phyloP scores from a whole-genome alignment of 2,888 invertebrate genomes.

The Cheilosia urbana region DNA sequence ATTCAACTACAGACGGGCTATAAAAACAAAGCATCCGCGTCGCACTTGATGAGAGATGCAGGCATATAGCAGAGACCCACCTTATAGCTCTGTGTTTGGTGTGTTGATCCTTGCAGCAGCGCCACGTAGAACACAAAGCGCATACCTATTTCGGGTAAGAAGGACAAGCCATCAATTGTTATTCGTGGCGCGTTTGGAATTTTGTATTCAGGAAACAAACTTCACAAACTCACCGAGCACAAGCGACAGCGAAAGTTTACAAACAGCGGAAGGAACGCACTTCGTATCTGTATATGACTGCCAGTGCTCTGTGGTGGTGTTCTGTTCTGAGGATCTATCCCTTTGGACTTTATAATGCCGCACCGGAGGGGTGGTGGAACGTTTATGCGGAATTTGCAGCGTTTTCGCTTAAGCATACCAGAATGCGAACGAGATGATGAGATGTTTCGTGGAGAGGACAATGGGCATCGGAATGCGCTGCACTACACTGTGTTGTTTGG shows the following conservation, averaged over 20 bases:
- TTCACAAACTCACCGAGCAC: constrained; percentile 63
- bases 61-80: constrained; percentile 35
- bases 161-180: constrained; percentile 63
- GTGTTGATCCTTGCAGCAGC: constrained; percentile 22
- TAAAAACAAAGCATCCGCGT: constrained; percentile 57
- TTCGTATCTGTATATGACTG: constrained; percentile 31
- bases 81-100: constrained; percentile 25
- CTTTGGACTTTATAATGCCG: constrained; percentile 20
- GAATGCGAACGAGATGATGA: constrained; percentile 62
- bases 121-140: constrained; percentile 63
- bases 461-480: not conserved
- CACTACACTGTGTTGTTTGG: not conserved
- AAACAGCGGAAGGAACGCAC: constrained; percentile 71
- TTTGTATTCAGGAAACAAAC: constrained; percentile 76
- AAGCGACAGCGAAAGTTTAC: constrained; percentile 70
- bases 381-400: constrained; percentile 73
- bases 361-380: constrained; percentile 40
- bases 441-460: constrained; percentile 40
- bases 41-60: constrained; percentile 58
- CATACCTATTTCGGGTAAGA: constrained; percentile 1
- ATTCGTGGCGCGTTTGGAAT: constrained; percentile 72
- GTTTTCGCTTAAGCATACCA: constrained; percentile 74
- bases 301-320: constrained; percentile 6
- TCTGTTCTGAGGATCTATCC: constrained; percentile 16
- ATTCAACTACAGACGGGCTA: constrained; percentile 28